phyloP scores from a whole-genome alignment of 2,797 vertebrate species.

The Onychomys torridus region DNA sequence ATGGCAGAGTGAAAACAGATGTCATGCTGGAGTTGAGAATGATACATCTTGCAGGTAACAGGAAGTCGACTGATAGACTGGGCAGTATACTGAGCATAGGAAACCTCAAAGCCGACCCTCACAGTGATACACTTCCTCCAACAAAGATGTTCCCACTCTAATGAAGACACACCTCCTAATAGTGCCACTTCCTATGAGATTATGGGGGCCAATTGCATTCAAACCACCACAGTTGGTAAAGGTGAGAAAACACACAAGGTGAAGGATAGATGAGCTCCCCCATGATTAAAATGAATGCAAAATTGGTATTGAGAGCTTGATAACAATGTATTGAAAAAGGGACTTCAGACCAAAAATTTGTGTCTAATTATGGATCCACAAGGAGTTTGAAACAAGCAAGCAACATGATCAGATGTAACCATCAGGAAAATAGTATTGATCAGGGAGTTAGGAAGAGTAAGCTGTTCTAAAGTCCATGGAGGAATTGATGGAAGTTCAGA shows the following conservation, averaged over 20 bases:
- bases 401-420: not conserved
- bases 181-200: too few relatives aligned
- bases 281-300: not conserved
- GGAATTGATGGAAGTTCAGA: not conserved
- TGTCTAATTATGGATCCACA: not conserved
- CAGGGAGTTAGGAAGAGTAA: not conserved
- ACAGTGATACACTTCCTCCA: too few relatives aligned
- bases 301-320: not conserved
- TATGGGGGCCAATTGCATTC: too few relatives aligned
- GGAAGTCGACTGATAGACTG: too few relatives aligned
- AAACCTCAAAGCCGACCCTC: too few relatives aligned
- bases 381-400: slow-evolving; percentile 1
- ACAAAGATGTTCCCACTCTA: too few relatives aligned
- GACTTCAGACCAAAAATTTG: not conserved
- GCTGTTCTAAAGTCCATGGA: not conserved
- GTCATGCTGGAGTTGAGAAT: too few relatives aligned
- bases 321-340: not conserved
- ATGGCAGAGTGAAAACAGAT: too few relatives aligned
- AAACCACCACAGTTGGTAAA: not conserved
- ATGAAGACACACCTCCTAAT: too few relatives aligned
- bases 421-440: not conserved
- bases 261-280: not conserved
- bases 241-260: not conserved
- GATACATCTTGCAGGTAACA: too few relatives aligned
- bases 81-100: too few relatives aligned